A percentile compares a stretch with the other conserved stretches of the same genome.
phyloP scores from a whole-genome alignment of 2,113 vertebrate species.

The Aplodontia rufa region DNA sequence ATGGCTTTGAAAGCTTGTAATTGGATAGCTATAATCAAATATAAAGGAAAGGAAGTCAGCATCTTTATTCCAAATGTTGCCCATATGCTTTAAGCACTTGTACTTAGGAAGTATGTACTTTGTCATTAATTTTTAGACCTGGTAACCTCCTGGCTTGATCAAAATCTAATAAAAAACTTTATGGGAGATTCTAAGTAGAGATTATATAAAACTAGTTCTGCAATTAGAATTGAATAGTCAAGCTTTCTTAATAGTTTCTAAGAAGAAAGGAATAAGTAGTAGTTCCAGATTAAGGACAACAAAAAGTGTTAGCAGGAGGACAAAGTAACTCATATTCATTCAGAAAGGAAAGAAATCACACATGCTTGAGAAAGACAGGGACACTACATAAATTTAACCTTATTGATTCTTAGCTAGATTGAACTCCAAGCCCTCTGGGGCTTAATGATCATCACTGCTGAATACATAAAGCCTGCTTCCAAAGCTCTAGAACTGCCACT shows the following conservation, averaged over 20 bases:
- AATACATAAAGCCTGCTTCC: background rate
- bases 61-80: background rate
- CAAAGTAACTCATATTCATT: background rate
- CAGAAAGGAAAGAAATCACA: background rate
- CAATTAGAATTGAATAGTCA: background rate
- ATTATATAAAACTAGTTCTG: background rate
- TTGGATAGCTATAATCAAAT: slow-evolving; percentile 44
- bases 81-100: background rate
- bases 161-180: slow-evolving; percentile 1
- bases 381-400: background rate
- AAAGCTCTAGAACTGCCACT: background rate
- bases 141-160: background rate
- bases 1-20: slow-evolving; percentile 47
- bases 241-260: background rate
- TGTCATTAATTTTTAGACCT: slow-evolving; percentile 12
- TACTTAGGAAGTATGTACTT: background rate
- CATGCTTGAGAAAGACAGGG: background rate
- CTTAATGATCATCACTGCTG: background rate
- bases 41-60: background rate
- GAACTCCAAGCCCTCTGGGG: slow-evolving; percentile 1
- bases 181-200: slow-evolving; percentile 12
- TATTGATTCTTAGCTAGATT: background rate
- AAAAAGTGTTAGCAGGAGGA: background rate
- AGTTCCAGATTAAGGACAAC: background rate
- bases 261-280: background rate